phyloP scores from a whole-genome alignment of 2,113 vertebrate genomes.

The Sterna hirundo region DNA sequence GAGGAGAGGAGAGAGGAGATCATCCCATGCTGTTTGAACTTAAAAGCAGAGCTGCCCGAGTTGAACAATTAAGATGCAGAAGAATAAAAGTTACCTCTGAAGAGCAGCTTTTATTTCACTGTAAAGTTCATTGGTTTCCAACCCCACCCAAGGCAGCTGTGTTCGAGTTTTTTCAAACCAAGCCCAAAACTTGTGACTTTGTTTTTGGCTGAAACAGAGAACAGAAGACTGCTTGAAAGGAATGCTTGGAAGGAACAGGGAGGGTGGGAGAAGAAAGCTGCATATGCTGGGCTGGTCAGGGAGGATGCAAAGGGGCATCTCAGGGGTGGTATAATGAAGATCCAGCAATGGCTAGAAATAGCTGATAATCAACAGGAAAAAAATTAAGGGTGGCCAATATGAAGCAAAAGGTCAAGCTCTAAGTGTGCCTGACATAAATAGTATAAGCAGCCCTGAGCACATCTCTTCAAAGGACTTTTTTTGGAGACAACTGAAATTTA shows the following conservation, averaged over 20 bases:
- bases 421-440: background rate
- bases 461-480: background rate
- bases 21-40: background rate
- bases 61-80: background rate
- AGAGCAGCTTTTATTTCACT: background rate
- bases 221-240: background rate
- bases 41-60: background rate
- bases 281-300: background rate
- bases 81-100: background rate
- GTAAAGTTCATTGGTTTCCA: background rate
- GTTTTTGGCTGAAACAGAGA: conserved; percentile 29
- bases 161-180: conserved; percentile 8
- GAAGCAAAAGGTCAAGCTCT: background rate
- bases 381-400: background rate
- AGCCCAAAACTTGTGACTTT: conserved; percentile 44
- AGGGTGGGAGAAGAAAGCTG: background rate
- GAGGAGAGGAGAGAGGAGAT: background rate
- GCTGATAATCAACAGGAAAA: background rate
- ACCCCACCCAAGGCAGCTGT: conserved; percentile 57
- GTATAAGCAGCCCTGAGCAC: background rate
- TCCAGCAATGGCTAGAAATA: background rate
- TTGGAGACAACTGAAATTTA: background rate
- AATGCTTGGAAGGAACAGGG: conserved; percentile 11
- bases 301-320: background rate
- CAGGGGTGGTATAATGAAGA: background rate